Evolutionary conservation across 53 echinoderm and acorn worm species (phyloP).

Genomic region (Luidia sarsii): DNA sequence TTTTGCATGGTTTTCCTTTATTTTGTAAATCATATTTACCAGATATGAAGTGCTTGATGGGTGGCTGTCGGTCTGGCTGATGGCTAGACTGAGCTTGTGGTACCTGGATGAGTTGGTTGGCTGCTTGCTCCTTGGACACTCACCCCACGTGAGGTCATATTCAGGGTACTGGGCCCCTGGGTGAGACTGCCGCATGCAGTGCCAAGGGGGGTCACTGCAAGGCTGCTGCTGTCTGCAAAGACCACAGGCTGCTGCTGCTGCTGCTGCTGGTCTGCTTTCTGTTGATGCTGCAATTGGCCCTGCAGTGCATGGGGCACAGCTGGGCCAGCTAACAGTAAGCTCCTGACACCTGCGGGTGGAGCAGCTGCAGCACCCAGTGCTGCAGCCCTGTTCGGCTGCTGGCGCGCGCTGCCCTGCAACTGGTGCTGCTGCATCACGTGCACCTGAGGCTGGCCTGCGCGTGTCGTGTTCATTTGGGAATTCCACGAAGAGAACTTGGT

Average conservation of each 20-base stretch:
- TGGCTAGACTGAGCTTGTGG: neutral
- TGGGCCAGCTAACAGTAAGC: no score
- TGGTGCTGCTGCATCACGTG: conserved; percentile 20
- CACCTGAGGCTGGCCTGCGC: conserved; percentile 12
- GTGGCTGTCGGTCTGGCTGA: neutral
- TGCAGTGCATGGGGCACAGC: neutral
- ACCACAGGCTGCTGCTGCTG: neutral
- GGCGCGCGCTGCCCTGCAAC: neutral
- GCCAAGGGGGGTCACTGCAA: neutral
- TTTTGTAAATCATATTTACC: neutral
- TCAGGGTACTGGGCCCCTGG: neutral
- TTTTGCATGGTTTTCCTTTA: neutral
- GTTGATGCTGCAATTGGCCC: conserved; percentile 25
- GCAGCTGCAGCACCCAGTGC: neutral
- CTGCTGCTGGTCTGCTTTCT: neutral
- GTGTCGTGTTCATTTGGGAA: neutral
- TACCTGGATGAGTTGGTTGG: conserved; percentile 2
- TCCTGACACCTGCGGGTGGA: neutral
- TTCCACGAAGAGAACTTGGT: conserved; percentile 3
- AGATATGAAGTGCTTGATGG: neutral
- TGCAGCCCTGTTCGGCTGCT: conserved; percentile 20
- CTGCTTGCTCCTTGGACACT: neutral
- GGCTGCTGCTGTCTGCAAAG: neutral
- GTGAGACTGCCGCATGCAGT: conserved; percentile 7
- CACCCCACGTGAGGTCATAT: neutral